Percentiles rank a stretch among this genome's conserved stretches.
Evolutionary conservation across 1,140 invertebrate genomes (phyloP).

Genomic region (Chionoecetes opilio): DNA sequence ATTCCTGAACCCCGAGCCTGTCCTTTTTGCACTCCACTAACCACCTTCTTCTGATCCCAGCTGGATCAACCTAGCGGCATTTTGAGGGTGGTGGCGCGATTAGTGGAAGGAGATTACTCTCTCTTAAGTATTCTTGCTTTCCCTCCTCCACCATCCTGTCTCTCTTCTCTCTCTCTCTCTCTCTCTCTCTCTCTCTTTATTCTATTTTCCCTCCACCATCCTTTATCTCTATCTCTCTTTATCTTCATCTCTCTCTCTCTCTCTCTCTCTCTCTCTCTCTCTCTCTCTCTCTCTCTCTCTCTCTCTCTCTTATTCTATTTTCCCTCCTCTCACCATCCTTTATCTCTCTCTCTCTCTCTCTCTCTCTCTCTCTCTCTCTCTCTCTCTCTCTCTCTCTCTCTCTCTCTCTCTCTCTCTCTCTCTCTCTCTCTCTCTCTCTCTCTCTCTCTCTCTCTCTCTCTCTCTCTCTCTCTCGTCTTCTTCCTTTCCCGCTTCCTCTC

Average conservation of each 20-base stretch:
- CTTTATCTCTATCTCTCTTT: not conserved
- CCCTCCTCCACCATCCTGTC: too few species aligned
- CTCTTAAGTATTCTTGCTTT: too few species aligned
- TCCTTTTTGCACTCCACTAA: too few species aligned
- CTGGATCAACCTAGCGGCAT: too few species aligned
- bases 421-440: not conserved
- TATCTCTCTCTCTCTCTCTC: not conserved
- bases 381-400: not conserved
- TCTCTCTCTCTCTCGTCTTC: not conserved
- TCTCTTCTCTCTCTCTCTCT: too few species aligned
- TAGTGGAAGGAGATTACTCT: too few species aligned
- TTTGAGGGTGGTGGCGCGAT: too few species aligned
- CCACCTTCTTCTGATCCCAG: too few species aligned
- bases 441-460: not conserved
- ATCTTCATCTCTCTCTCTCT: not conserved
- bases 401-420: not conserved
- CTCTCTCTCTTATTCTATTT: not conserved
- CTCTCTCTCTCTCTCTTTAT: too few species aligned
- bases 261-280: not conserved
- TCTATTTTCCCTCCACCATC: too few species aligned
- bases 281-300: not conserved
- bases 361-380: not conserved
- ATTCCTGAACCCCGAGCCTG: too few species aligned
- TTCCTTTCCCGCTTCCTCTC: not conserved
- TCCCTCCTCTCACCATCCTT: not conserved